Base-by-base conservation (phyloP, 2,888 invertebrate species). In the Cheilosia vulpina region DNA sequence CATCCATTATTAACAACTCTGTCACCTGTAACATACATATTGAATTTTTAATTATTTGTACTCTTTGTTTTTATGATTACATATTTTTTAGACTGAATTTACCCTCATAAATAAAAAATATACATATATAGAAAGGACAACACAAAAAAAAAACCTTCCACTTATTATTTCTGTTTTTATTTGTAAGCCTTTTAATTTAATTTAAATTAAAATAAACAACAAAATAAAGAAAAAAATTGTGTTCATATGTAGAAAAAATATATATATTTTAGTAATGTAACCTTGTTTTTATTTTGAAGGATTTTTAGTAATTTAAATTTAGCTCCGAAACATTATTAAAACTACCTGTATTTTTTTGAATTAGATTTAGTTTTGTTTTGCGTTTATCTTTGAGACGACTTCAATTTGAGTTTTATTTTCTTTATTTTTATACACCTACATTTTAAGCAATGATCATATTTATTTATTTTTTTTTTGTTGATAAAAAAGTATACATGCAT, bases 191-290 rank as follows among this genome's bases (percentile, higher is more conserved):
- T 77, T 45, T 63, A 63, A 38, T 58, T 63, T 41, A 69, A 73
- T 53, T 65, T 34, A 34, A 65, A 76, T 65, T 55, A 47, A 52
- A 52, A 45, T 13, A 15, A 50, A 38, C 9, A 66, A 50, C 31
- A 34, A 53, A 34, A 50, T 4, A 68, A 60, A 41, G 11, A 76
- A 68, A 55, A 73, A 79, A 75, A 71, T 60, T 84, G 80, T 80
- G 80, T 84, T 84, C 80, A 84, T 60, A 80, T 55, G 34, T 84
- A 84, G 80, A 50, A 65, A 80, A 80, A 71, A 78, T 71, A 80
- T 83, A 65, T 71, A 50, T 69, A 47, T 17, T 6, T 81, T 62
- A 75, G 73, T 75, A 68, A 50, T 63, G 63, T 62, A 55, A 57
- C 31, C 27, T 47, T 66, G 58, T 71, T 69, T 53, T 63, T 73